Evolutionary conservation across 1,140 invertebrate genomes (phyloP).

Genomic region (Ladona fulva): DNA sequence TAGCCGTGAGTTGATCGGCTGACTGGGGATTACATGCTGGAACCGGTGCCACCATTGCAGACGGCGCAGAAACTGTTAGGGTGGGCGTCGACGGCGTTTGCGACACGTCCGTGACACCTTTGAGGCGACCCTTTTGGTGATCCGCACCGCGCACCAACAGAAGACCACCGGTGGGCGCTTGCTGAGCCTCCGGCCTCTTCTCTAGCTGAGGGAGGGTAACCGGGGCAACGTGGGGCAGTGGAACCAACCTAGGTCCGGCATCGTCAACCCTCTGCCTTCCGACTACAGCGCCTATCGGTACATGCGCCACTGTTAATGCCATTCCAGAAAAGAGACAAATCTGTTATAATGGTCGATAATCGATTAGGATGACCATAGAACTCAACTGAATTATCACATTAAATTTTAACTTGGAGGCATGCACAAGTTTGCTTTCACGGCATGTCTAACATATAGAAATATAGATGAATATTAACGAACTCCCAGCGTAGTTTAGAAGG

Average conservation of each 20-base stretch:
- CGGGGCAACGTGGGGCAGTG: not conserved
- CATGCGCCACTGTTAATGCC: not conserved
- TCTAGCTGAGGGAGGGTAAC: not conserved
- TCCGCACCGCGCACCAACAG: not conserved
- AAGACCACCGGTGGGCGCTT: not conserved
- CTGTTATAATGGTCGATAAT: too few relatives aligned
- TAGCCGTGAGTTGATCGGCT: not conserved
- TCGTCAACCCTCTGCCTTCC: not conserved
- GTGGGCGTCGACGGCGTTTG: not conserved
- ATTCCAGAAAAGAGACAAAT: too few relatives aligned
- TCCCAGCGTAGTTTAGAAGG: too few relatives aligned
- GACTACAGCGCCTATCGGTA: not conserved
- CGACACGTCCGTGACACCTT: not conserved
- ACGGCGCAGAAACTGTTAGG: not conserved
- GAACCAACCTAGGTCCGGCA: not conserved
- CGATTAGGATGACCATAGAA: too few relatives aligned
- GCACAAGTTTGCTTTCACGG: too few relatives aligned
- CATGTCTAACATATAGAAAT: too few relatives aligned
- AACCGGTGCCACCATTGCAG: not conserved
- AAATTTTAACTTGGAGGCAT: too few relatives aligned
- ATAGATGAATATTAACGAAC: too few relatives aligned
- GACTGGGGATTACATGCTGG: not conserved
- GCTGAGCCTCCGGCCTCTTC: not conserved
- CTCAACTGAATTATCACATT: too few relatives aligned
- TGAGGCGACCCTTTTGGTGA: not conserved